These are phyloP conservation scores for Halesus radiatus DNA, from an alignment of 1,140 invertebrate genomes.

Conservation along the genomic window DNA sequence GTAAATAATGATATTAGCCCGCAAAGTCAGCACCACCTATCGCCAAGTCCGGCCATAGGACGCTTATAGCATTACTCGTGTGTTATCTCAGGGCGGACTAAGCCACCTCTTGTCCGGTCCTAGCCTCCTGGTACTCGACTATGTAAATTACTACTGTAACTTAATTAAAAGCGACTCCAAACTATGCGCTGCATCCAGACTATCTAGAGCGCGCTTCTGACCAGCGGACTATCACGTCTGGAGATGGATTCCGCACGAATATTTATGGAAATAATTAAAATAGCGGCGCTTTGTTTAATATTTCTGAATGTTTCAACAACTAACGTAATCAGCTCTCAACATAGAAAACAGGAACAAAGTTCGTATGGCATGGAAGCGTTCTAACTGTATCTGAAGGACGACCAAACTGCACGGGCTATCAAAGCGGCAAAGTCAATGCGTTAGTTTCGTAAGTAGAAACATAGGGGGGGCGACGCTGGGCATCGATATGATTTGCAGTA, in stretches of 20 bases:
- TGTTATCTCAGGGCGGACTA: constrained; percentile 23
- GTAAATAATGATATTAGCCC: too few species aligned
- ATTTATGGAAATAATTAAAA: not conserved
- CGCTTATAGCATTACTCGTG: constrained; percentile 25
- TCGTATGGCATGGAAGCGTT: too few species aligned
- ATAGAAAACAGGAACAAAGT: too few species aligned
- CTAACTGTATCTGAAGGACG: too few species aligned
- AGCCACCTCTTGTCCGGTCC: not conserved
- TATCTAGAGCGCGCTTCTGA: constrained; percentile 34
- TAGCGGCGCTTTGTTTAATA: too few species aligned
- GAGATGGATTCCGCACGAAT: not conserved
- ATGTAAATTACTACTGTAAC: constrained; percentile 42
- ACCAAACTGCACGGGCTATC: too few species aligned
- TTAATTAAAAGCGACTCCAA: constrained; percentile 43
- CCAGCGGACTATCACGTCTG: constrained; percentile 10
- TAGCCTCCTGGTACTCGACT: constrained; percentile 6
- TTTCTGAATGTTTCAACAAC: too few species aligned
- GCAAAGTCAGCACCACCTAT: not conserved
- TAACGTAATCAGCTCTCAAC: too few species aligned
- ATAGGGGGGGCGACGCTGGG: too few species aligned
- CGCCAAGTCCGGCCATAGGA: constrained; percentile 1
- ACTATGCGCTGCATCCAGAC: constrained; percentile 30
- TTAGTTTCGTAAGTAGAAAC: too few species aligned
- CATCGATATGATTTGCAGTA: too few species aligned
- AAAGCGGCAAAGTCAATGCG: too few species aligned